Conservation (phyloP, 2,797 vertebrate species). For the Onychomys torridus region DNA sequence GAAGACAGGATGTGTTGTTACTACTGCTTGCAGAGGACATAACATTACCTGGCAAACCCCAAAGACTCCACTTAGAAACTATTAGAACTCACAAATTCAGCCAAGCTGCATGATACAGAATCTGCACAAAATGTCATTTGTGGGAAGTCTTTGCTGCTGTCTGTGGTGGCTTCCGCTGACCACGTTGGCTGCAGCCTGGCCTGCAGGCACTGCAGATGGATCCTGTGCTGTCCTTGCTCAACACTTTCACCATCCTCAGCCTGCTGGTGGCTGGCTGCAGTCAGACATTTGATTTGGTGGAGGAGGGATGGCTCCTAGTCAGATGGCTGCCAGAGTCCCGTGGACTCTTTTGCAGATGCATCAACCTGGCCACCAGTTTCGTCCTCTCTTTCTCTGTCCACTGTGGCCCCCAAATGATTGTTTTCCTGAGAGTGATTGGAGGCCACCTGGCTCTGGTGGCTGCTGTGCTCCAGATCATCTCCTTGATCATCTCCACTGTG, state of each 20-base stretch:
- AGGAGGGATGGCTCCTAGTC: slow-evolving; percentile 74
- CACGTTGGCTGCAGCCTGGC: slow-evolving; percentile 95
- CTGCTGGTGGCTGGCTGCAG: slow-evolving; percentile 95
- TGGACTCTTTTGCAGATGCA: slow-evolving; percentile 93
- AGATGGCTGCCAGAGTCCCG: slow-evolving; percentile 89
- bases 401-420: slow-evolving; percentile 85
- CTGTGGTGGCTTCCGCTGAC: neutral
- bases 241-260: slow-evolving; percentile 95
- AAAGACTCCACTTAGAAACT: neutral
- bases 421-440: slow-evolving; percentile 88
- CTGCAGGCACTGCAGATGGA: slow-evolving; percentile 94
- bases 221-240: slow-evolving; percentile 94
- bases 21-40: neutral
- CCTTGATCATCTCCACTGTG: slow-evolving; percentile 95
- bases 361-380: slow-evolving; percentile 94
- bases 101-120: neutral
- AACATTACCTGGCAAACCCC: neutral
- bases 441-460: slow-evolving; percentile 90
- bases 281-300: slow-evolving; percentile 90
- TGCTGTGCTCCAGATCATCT: slow-evolving; percentile 93
- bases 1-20: neutral
- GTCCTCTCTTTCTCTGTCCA: slow-evolving; percentile 92
- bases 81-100: neutral
- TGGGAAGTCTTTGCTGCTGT: neutral
- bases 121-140: neutral